Conservation (phyloP, 2,797 vertebrate genomes). For the Propithecus perrieri region DNA sequence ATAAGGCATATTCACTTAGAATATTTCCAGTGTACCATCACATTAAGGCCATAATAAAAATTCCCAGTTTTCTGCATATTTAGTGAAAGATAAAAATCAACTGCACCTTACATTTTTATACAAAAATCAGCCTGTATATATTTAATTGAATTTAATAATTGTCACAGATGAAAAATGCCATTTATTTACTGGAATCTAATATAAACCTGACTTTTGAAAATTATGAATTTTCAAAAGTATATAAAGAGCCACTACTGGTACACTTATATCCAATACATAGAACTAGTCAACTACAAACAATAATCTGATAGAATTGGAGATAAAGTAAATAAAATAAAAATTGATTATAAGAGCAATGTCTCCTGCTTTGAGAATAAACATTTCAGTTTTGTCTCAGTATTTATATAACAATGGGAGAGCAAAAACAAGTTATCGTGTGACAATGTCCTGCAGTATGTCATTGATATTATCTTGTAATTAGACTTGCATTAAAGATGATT, state of each 20-base stretch:
- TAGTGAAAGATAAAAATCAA: background rate
- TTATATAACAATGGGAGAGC: slow-evolving; percentile 24
- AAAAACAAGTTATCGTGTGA: background rate
- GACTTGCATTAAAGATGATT: background rate
- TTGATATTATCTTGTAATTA: slow-evolving; percentile 1
- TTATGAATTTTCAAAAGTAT: background rate
- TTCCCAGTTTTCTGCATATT: background rate
- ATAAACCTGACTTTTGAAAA: background rate
- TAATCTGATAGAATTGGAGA: background rate
- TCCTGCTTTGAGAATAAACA: background rate
- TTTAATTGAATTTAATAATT: background rate
- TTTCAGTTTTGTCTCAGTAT: background rate
- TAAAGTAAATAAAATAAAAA: background rate
- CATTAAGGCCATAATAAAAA: background rate
- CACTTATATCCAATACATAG: background rate
- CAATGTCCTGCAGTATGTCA: background rate
- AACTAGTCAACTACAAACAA: background rate
- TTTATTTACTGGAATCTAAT: background rate
- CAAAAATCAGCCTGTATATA: background rate
- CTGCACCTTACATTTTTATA: background rate
- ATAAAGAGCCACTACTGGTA: background rate
- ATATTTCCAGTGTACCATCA: background rate
- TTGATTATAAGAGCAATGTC: background rate
- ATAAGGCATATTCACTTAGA: background rate
- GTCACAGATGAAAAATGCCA: background rate